phyloP scores from a whole-genome alignment of 2,797 vertebrate genomes.

The Aselliscus stoliczkanus region DNA sequence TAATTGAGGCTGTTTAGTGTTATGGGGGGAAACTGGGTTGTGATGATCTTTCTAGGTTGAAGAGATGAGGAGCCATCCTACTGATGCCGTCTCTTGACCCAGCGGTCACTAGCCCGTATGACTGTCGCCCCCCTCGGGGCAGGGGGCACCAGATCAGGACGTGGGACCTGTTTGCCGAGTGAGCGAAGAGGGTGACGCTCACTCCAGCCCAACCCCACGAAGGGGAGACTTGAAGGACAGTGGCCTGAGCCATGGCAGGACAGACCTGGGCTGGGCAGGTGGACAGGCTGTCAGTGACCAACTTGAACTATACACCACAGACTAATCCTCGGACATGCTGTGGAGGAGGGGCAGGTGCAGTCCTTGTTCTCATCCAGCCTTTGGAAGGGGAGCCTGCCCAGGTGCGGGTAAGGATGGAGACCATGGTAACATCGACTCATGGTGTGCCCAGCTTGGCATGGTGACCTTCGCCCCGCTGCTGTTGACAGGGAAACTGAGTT shows the following conservation, averaged over 20 bases:
- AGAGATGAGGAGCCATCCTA: background rate
- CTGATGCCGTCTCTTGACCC: too few species aligned
- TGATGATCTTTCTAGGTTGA: background rate
- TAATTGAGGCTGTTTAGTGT: background rate
- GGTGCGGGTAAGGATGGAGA: background rate
- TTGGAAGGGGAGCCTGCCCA: background rate
- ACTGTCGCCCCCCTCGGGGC: background rate
- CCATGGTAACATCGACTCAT: rapidly evolving
- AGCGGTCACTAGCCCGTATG: background rate
- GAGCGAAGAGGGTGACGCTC: background rate
- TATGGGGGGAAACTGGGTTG: background rate
- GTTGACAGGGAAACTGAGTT: background rate
- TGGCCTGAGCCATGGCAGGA: too few species aligned
- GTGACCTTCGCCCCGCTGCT: background rate
- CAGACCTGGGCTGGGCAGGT: background rate
- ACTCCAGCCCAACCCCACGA: background rate
- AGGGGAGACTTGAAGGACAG: background rate
- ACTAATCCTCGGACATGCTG: rapidly evolving
- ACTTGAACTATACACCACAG: background rate
- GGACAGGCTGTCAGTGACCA: too few species aligned
- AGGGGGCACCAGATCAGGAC: background rate
- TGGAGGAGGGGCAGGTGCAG: rapidly evolving
- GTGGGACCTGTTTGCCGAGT: background rate
- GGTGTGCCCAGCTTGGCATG: rapidly evolving
- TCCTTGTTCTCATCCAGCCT: background rate